These are phyloP conservation scores for Sibirionetta formosa DNA, from an alignment of 2,797 vertebrate species.

Conservation along the genomic window DNA sequence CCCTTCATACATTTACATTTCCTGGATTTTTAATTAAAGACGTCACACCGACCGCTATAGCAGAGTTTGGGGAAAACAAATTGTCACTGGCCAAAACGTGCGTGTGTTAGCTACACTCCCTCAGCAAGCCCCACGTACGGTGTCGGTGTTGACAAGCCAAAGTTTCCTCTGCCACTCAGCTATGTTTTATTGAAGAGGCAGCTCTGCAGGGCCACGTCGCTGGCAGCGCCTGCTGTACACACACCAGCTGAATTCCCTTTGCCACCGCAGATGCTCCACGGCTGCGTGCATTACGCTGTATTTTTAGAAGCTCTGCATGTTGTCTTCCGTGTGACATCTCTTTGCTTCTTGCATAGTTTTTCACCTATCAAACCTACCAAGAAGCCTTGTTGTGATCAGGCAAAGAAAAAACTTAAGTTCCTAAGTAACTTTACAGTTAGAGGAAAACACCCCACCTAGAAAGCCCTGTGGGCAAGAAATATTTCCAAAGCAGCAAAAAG, in stretches of 20 bases:
- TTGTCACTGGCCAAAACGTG: background rate
- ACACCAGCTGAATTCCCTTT: constrained; percentile 2
- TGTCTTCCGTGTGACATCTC: background rate
- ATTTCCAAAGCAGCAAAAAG: background rate
- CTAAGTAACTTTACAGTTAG: background rate
- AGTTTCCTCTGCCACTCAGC: background rate
- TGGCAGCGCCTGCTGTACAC: background rate
- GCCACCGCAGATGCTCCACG: background rate
- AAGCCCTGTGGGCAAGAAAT: background rate
- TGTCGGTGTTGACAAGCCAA: background rate
- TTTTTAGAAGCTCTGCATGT: background rate
- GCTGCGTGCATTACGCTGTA: background rate
- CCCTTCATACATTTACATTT: background rate
- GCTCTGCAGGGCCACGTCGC: background rate
- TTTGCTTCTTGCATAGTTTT: background rate
- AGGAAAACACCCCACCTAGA: background rate
- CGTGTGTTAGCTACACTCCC: background rate
- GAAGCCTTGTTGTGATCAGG: background rate
- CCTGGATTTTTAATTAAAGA: background rate
- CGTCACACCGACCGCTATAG: background rate
- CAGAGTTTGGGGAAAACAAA: background rate
- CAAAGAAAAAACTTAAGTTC: background rate
- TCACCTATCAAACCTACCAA: background rate
- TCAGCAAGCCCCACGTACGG: background rate
- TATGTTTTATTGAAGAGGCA: constrained; percentile 40